These are phyloP conservation scores for Dicrostonyx torquatus DNA, from an alignment of 2,797 vertebrate genomes.

Conservation along the genomic window DNA sequence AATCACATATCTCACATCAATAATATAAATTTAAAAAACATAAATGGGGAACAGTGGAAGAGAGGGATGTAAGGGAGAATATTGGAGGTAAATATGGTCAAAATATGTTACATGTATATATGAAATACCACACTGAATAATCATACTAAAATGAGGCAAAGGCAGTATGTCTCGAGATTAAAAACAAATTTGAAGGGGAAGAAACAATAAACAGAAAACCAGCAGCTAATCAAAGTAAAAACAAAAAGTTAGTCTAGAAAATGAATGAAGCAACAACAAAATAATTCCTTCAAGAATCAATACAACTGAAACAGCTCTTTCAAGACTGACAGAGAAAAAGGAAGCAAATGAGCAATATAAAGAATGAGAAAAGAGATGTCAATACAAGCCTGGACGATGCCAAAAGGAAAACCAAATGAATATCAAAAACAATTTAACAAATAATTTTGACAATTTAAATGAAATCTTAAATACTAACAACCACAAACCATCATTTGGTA, in stretches of 20 bases:
- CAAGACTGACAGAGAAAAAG: background rate
- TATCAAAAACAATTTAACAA: background rate
- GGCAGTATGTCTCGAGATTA: background rate
- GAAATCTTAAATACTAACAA: background rate
- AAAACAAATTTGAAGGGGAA: background rate
- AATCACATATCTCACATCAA: background rate
- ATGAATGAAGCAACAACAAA: background rate
- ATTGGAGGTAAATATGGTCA: background rate
- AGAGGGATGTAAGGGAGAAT: background rate
- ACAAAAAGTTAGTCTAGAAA: background rate
- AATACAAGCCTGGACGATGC: background rate
- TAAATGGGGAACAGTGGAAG: background rate
- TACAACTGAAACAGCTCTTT: background rate
- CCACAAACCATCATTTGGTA: background rate
- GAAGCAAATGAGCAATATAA: background rate
- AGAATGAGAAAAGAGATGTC: background rate
- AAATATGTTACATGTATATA: background rate
- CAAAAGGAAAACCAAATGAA: slow-evolving; percentile 8
- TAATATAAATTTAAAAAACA: background rate
- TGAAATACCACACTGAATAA: background rate
- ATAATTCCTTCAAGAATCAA: background rate
- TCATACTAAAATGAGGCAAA: slow-evolving; percentile 16
- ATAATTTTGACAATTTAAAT: background rate
- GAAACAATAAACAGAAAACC: slow-evolving; percentile 24
- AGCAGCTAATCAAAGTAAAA: slow-evolving; percentile 15